Base-by-base conservation (phyloP, 2,888 invertebrate genomes). In the Antitype chi region DNA sequence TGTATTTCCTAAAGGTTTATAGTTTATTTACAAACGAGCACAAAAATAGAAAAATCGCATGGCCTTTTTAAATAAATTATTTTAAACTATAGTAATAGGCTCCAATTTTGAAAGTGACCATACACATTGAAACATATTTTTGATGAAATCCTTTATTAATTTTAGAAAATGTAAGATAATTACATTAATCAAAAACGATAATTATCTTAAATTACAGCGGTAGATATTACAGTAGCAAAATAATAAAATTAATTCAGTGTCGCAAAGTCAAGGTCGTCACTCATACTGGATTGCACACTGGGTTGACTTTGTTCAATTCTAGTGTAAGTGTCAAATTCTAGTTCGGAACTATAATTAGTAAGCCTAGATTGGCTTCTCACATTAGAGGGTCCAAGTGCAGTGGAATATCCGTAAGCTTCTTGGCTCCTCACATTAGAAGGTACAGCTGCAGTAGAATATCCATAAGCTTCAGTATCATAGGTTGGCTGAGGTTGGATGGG, bases 291-390 rank as follows among this genome's bases (percentile, higher is more conserved):
- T 78, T 78, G 78, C 72, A 78, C 78, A 78, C 78, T 81, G 70
- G 78, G 73, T 81, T 81, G 78, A 78, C 81, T 81, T 81, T 72
- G 81, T 81, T 76, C 78, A 76, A 78, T 70, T 81, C 73, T 69
- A 78, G 67, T 81, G 81, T 80, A 80, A 80, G 77, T 69, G 78
- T 81, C 74, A 76, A 80, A 63, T 53, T 71, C 69, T 80, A 80
- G 80, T 76, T 76, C 80, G 73, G 76, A 68, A 80, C 80, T 70
- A 76, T 80, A 76, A 73, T 49, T 76, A 76, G 74, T 78, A 68
- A 78, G 80, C 66, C 76, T 76, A 76, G 76, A 80, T 73, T 80
- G 73, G 72, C 73, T 73, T 53, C 76, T 80, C 76, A 73, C 76
- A 66, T 80, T 80, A 80, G 76, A 76, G 53, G 76, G 60, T 76